These are phyloP conservation scores for Iselma pallidipennis DNA, from an alignment of 2,888 invertebrate genomes.

Conservation along the genomic window DNA sequence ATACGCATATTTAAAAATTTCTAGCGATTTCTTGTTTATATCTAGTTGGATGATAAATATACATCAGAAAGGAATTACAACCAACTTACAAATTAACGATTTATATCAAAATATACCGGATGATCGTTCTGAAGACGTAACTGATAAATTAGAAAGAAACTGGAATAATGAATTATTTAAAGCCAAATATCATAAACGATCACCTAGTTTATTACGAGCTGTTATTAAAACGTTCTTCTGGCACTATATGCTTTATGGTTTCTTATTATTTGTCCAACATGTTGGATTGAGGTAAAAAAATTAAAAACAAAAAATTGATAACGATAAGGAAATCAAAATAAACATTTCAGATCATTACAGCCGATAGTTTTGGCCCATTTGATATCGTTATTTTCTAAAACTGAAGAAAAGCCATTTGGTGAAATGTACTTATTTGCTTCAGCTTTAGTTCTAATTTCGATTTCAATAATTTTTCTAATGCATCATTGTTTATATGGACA, in stretches of 20 bases:
- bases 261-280: slow-evolving; percentile 30
- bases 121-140: slow-evolving; percentile 65
- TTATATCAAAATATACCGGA: slow-evolving; percentile 63
- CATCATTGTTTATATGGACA: slow-evolving; percentile 66
- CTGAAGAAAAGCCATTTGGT: slow-evolving; percentile 44
- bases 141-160: slow-evolving; percentile 63
- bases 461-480: slow-evolving; percentile 60
- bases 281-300: slow-evolving; percentile 31
- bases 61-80: slow-evolving; percentile 59
- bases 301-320: neutral
- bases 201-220: slow-evolving; percentile 34
- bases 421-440: slow-evolving; percentile 64
- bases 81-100: slow-evolving; percentile 66
- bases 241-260: slow-evolving; percentile 31
- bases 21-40: neutral
- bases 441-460: slow-evolving; percentile 58
- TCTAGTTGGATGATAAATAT: slow-evolving; percentile 43
- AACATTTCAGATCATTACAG: slow-evolving; percentile 59
- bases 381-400: slow-evolving; percentile 61
- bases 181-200: slow-evolving; percentile 22
- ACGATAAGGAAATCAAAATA: neutral
- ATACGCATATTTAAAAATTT: neutral
- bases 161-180: slow-evolving; percentile 45
- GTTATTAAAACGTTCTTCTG: slow-evolving; percentile 30
- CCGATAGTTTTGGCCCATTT: slow-evolving; percentile 62